These are phyloP conservation scores for Stomatorhinus ivindoensis DNA, from an alignment of 2,113 vertebrate genomes.

Conservation along the genomic window DNA sequence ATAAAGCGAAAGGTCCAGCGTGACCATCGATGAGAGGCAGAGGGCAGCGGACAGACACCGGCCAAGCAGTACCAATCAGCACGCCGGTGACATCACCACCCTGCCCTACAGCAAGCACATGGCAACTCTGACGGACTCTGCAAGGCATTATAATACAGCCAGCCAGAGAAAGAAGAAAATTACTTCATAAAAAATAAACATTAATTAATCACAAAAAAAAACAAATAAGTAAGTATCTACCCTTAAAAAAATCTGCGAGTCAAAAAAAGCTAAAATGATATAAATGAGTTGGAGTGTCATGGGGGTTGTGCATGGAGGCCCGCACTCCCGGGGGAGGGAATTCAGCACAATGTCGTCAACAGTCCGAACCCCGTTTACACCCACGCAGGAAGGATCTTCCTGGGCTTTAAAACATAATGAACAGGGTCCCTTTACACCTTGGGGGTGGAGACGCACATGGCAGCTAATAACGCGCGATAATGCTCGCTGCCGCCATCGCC, in stretches of 20 bases:
- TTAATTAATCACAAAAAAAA: neutral
- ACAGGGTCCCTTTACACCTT: conserved; percentile 43
- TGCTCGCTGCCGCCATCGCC: conserved; percentile 49
- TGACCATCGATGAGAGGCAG: conserved; percentile 39
- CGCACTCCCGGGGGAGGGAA: neutral
- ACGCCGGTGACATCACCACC: conserved; percentile 43
- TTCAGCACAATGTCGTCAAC: neutral
- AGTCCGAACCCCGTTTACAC: conserved; percentile 11
- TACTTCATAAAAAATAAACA: neutral
- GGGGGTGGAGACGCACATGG: conserved; percentile 50
- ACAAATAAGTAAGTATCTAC: neutral
- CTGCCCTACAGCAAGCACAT: conserved; percentile 26
- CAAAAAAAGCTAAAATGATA: neutral
- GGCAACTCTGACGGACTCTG: neutral
- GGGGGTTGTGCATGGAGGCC: neutral
- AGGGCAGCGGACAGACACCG: neutral
- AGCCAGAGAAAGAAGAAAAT: neutral
- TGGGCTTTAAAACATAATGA: conserved; percentile 34
- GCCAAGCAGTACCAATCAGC: conserved; percentile 59
- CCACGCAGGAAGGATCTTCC: conserved; percentile 12
- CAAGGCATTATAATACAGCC: neutral
- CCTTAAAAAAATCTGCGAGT: neutral
- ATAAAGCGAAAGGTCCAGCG: conserved; percentile 47
- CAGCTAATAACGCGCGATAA: conserved; percentile 55
- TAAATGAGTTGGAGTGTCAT: neutral